Percentiles rank a stretch among this genome's conserved stretches.
phyloP scores from a whole-genome alignment of 2,113 vertebrate species.

The Halcyon malimbica region DNA sequence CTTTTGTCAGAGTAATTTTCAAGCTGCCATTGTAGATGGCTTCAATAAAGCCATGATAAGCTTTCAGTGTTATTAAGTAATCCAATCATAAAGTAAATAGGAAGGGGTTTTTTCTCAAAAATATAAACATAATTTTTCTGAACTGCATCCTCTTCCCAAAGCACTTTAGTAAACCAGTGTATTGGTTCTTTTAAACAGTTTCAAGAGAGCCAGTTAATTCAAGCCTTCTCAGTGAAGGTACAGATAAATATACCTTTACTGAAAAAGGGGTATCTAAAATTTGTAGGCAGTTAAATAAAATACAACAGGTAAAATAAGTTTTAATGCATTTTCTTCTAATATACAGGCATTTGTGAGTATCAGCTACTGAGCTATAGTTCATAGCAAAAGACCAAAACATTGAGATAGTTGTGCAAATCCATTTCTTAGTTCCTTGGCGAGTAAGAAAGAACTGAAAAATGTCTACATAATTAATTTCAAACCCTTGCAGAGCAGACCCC shows the following conservation, averaged over 20 bases:
- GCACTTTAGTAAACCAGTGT: neutral
- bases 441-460: neutral
- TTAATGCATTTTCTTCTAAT: slow-evolving; percentile 37
- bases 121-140: neutral
- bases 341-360: slow-evolving; percentile 43
- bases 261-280: neutral
- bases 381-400: neutral
- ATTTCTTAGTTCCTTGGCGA: neutral
- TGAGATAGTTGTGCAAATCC: neutral
- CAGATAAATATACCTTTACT: neutral
- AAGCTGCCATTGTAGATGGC: neutral
- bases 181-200: neutral
- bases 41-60: neutral
- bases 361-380: slow-evolving; percentile 53
- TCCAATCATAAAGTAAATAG: neutral
- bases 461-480: neutral
- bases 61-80: neutral
- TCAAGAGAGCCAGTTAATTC: neutral
- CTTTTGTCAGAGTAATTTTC: neutral
- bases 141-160: neutral
- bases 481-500: neutral
- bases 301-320: slow-evolving; percentile 18
- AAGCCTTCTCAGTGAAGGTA: neutral
- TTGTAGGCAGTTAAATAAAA: slow-evolving; percentile 23
- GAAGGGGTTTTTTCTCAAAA: neutral